phyloP scores from a whole-genome alignment of 1,140 invertebrate genomes.

The Achroia grisella region DNA sequence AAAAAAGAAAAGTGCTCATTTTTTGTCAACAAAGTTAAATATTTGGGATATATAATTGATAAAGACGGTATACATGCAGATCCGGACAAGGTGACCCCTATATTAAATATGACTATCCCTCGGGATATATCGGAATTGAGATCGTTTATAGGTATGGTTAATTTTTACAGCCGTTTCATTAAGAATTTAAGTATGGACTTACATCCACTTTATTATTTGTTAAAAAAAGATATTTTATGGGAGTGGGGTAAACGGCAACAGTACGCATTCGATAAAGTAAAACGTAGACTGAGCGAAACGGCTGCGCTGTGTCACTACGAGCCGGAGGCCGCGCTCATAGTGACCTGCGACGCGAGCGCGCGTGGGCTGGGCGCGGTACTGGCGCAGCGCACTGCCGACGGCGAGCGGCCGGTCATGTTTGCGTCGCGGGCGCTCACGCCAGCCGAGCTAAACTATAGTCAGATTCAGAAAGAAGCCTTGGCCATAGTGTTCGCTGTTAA shows the following conservation, averaged over 20 bases:
- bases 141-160: too few relatives aligned
- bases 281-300: conserved; percentile 11
- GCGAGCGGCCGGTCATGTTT: conserved; percentile 30
- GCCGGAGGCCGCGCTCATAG: conserved; percentile 32
- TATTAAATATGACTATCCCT: too few relatives aligned
- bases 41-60: conserved; percentile 27
- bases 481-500: conserved; percentile 6
- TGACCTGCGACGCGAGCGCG: conserved; percentile 68
- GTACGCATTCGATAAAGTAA: conserved; percentile 24
- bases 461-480: too few relatives aligned
- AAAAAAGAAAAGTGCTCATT: too few relatives aligned
- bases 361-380: conserved; percentile 65
- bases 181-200: too few relatives aligned
- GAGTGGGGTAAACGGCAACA: too few relatives aligned
- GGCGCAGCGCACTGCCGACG: conserved; percentile 36
- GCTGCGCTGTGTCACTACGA: conserved; percentile 51
- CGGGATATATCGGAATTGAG: too few relatives aligned
- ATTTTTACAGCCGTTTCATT: too few relatives aligned
- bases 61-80: conserved; percentile 23
- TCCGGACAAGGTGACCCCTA: conserved; percentile 14
- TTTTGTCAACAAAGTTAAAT: too few relatives aligned
- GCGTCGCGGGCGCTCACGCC: conserved; percentile 41
- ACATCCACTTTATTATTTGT: too few relatives aligned
- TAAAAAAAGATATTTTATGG: too few relatives aligned
- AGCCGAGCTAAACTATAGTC: conserved; percentile 45